Base-by-base conservation (phyloP, 2,888 invertebrate species). In the Rhagonycha fulva region DNA sequence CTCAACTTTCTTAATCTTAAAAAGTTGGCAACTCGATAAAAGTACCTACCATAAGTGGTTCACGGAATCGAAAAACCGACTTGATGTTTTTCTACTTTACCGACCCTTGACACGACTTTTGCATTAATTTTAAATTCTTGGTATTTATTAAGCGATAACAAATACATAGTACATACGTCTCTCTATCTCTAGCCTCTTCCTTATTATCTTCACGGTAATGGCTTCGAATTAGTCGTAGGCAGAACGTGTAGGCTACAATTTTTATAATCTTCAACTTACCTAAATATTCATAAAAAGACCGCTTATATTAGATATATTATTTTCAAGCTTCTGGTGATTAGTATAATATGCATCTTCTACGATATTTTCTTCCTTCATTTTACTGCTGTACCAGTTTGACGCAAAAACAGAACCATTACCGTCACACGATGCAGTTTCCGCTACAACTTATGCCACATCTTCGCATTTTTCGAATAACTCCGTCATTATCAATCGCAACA, bases 131-230 rank as follows among this genome's bases (percentile, higher is more conserved):
- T 80, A 78, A 74, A 79, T 80, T 76, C 76, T 78, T 70, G 71
- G 80, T 78, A 79, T 81, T 81, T 81, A 80, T 78, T 79, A 77
- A 75, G 78, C 77, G 79, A 82, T 81, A 80, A 80, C 80, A 78
- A 75, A 74, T 72, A 62, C 68, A 82, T 81, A 80, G 80, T 79
- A 78, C 74, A 74, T 72, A 62, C 68, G 19, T 32, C 26, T 4
- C 26, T 62, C 80, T 82, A 81, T 80, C 81, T 81, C 81, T 80
- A 81, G 79, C 81, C 80, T 82, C 83, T 83, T 83, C 83, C 83
- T 83, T 75, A 83, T 82, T 83, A 83, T 82, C 82, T 82, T 75
- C 62, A 71, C 71, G 63, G 75, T 77, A 80, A 80, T 81, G 76
- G 78, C 69, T 77, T 76, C 78, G 78, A 81, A 81, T 81, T 81